phyloP scores from a whole-genome alignment of 2,888 invertebrate genomes.

The Cephus spinipes region DNA sequence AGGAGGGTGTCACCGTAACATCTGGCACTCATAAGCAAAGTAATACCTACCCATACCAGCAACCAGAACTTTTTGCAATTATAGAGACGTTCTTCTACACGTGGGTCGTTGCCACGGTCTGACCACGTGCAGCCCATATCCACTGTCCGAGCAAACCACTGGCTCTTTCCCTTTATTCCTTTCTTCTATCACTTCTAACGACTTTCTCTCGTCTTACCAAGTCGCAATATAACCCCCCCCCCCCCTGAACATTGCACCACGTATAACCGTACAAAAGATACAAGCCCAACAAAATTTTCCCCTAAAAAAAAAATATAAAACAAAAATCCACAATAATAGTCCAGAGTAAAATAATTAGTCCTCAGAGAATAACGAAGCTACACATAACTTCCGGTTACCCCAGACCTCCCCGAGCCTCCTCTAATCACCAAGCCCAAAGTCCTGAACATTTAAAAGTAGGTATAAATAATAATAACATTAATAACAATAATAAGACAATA shows the following conservation, averaged over 20 bases:
- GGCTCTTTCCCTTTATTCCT: conserved; percentile 4
- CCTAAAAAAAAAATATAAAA: too few relatives aligned
- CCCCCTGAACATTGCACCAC: conserved; percentile 32
- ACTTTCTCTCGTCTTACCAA: conserved; percentile 17
- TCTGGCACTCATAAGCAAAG: conserved; percentile 34
- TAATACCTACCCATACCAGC: conserved; percentile 19
- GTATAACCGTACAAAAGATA: conserved; percentile 10
- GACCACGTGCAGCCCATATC: conserved; percentile 14
- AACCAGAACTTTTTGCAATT: conserved; percentile 33
- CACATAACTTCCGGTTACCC: too few relatives aligned
- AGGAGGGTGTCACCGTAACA: conserved; percentile 20
- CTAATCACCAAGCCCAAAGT: too few relatives aligned
- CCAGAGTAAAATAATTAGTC: too few relatives aligned
- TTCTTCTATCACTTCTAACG: conserved; percentile 16
- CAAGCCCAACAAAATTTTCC: too few relatives aligned
- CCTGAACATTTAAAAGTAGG: too few relatives aligned
- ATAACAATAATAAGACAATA: too few relatives aligned
- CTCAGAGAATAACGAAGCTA: too few relatives aligned
- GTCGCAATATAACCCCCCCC: background rate
- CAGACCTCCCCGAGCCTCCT: too few relatives aligned
- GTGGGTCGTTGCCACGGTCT: conserved; percentile 9
- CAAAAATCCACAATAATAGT: too few relatives aligned
- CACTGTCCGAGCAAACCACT: conserved; percentile 12
- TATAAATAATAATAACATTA: too few relatives aligned
- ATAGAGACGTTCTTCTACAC: conserved; percentile 29